Percentiles rank a stretch among this genome's conserved stretches.
phyloP scores from a whole-genome alignment of 2,888 invertebrate genomes.

The Morpho helenor region DNA sequence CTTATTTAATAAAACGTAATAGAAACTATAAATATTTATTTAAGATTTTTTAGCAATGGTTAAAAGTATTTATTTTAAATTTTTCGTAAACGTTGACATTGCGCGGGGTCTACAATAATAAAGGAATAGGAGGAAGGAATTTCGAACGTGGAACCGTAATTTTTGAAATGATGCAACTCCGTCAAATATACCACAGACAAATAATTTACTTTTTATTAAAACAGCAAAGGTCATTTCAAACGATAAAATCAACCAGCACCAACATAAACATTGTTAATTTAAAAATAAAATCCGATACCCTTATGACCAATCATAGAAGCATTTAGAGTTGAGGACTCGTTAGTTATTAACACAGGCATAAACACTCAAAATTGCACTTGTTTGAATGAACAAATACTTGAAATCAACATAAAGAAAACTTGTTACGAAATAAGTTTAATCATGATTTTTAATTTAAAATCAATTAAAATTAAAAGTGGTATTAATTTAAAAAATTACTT shows the following conservation, averaged over 20 bases:
- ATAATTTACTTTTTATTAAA: not conserved
- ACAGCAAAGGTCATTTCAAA: not conserved
- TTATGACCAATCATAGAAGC: slow-evolving; percentile 28
- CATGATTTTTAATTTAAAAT: too few relatives aligned
- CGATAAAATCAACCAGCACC: slow-evolving; percentile 14
- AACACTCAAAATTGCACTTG: not conserved
- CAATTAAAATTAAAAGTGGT: too few relatives aligned
- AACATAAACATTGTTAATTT: not conserved
- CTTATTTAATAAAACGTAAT: too few relatives aligned
- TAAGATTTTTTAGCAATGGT: too few relatives aligned
- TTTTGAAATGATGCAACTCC: slow-evolving; percentile 20
- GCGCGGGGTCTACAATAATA: too few relatives aligned
- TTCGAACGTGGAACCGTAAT: not conserved
- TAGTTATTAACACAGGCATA: slow-evolving; percentile 19
- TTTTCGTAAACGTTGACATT: too few relatives aligned
- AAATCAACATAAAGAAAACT: too few relatives aligned
- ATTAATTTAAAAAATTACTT: too few relatives aligned
- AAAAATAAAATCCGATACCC: slow-evolving; percentile 24
- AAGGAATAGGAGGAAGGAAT: too few relatives aligned
- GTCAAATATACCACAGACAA: slow-evolving; percentile 3
- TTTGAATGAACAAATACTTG: not conserved
- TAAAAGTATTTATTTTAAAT: too few relatives aligned
- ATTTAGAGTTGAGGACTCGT: not conserved
- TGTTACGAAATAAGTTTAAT: too few relatives aligned
- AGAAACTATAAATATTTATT: too few relatives aligned